A percentile compares a stretch with the other conserved stretches of the same genome.
Evolutionary conservation across 2,113 vertebrate species (phyloP).

Genomic region (Lepus europaeus): DNA sequence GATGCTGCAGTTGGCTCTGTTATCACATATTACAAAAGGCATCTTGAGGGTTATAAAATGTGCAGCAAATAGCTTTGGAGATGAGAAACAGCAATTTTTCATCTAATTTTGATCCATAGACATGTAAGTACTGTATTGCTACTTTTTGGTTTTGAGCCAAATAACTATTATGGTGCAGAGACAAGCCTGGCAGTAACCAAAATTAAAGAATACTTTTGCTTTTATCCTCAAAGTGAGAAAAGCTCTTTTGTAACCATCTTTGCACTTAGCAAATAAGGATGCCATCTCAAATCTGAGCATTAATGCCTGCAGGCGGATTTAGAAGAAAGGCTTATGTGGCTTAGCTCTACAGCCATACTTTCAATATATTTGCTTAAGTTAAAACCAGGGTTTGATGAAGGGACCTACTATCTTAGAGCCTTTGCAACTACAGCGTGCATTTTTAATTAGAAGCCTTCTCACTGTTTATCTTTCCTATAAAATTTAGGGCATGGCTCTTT

Average conservation of each 20-base stretch:
- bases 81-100: slow-evolving; percentile 91
- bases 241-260: slow-evolving; percentile 88
- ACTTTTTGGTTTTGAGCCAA: slow-evolving; percentile 87
- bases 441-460: slow-evolving; percentile 76
- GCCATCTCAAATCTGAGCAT: slow-evolving; percentile 83
- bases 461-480: slow-evolving; percentile 78
- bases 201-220: slow-evolving; percentile 89
- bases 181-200: slow-evolving; percentile 88
- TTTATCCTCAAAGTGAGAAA: slow-evolving; percentile 88
- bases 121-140: slow-evolving; percentile 88
- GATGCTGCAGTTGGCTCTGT: slow-evolving; percentile 91
- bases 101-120: slow-evolving; percentile 91
- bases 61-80: slow-evolving; percentile 90
- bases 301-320: slow-evolving; percentile 88
- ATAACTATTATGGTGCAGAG: slow-evolving; percentile 87
- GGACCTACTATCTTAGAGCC: slow-evolving; percentile 68
- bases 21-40: slow-evolving; percentile 92
- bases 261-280: slow-evolving; percentile 89
- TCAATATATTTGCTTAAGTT: slow-evolving; percentile 81
- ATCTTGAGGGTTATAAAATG: slow-evolving; percentile 92
- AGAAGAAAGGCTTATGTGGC: slow-evolving; percentile 86
- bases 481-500: slow-evolving; percentile 75
- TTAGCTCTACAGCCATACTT: slow-evolving; percentile 84
- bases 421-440: slow-evolving; percentile 72
- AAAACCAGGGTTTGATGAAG: slow-evolving; percentile 80